These are phyloP conservation scores for Psittacula cyanocephala DNA, from an alignment of 2,113 vertebrate genomes.

Conservation along the genomic window DNA sequence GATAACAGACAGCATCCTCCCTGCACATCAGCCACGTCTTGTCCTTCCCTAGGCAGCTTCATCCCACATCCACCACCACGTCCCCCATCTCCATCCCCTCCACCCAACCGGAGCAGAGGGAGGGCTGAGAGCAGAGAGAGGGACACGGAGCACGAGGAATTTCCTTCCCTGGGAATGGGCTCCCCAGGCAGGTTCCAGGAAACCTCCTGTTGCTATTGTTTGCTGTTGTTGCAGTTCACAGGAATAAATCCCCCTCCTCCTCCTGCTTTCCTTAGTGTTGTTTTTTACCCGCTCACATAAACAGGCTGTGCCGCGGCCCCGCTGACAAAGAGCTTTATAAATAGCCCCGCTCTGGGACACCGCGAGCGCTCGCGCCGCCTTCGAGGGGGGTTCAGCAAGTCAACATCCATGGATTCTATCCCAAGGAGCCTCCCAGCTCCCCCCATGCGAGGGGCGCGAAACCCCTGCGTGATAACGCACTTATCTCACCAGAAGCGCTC, in stretches of 20 bases:
- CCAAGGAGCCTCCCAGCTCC: background rate
- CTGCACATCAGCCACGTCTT: background rate
- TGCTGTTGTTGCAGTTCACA: background rate
- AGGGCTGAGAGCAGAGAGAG: background rate
- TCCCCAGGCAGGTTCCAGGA: slow-evolving; percentile 5
- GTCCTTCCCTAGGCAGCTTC: background rate
- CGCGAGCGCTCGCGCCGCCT: rapidly evolving
- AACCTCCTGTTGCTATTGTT: slow-evolving; percentile 57
- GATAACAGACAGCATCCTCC: background rate
- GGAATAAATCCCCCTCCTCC: background rate
- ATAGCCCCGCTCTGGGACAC: background rate
- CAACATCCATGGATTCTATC: background rate
- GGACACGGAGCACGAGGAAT: background rate
- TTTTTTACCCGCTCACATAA: background rate
- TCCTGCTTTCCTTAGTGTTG: background rate
- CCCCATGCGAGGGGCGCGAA: background rate
- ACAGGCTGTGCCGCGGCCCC: background rate
- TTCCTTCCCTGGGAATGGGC: slow-evolving; percentile 52
- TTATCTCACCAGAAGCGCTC: background rate
- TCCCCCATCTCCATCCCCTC: background rate
- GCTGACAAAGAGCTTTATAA: slow-evolving; percentile 9
- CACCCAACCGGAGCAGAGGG: background rate
- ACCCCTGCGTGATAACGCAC: background rate
- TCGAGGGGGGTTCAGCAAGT: rapidly evolving
- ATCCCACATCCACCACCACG: background rate